Percentiles rank a stretch among this genome's conserved stretches.
These are phyloP conservation scores for Onthophagus sagittarius DNA, from an alignment of 2,888 invertebrate genomes.

Conservation along the genomic window DNA sequence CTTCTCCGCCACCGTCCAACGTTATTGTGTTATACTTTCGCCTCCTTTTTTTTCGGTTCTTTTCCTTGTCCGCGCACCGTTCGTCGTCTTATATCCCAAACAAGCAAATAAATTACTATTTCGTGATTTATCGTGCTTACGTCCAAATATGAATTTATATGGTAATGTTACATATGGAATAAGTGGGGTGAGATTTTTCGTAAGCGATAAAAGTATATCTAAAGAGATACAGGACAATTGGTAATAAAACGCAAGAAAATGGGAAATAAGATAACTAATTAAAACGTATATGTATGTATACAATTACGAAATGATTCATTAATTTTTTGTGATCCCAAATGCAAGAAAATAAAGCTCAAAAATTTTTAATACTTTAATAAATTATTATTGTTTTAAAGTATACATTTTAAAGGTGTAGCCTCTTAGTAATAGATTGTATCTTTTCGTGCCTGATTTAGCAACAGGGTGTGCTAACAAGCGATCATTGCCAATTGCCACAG, in stretches of 20 bases:
- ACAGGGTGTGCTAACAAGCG: slow-evolving; percentile 32
- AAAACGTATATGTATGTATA: too few species aligned
- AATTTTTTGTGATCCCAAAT: too few species aligned
- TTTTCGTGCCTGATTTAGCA: slow-evolving; percentile 23
- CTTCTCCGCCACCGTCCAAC: neutral
- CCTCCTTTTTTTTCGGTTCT: neutral
- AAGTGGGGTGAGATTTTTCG: neutral
- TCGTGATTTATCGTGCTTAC: slow-evolving; percentile 1
- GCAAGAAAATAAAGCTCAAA: too few species aligned
- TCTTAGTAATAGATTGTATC: slow-evolving; percentile 26
- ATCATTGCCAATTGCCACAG: slow-evolving; percentile 29
- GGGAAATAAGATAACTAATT: too few species aligned
- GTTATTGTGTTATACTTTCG: slow-evolving; percentile 9
- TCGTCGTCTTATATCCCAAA: neutral
- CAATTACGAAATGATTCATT: too few species aligned
- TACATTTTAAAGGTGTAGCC: slow-evolving; percentile 29
- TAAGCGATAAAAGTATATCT: too few species aligned
- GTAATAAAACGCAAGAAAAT: too few species aligned
- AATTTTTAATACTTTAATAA: too few species aligned
- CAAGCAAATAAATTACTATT: slow-evolving; percentile 7
- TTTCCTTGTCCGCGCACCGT: slow-evolving; percentile 1
- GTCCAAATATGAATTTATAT: neutral
- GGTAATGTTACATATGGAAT: neutral
- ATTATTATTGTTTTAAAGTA: too few species aligned
- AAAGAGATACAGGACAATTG: too few species aligned